phyloP scores from a whole-genome alignment of 2,113 vertebrate genomes.

The Anarhynchus alexandrinus region DNA sequence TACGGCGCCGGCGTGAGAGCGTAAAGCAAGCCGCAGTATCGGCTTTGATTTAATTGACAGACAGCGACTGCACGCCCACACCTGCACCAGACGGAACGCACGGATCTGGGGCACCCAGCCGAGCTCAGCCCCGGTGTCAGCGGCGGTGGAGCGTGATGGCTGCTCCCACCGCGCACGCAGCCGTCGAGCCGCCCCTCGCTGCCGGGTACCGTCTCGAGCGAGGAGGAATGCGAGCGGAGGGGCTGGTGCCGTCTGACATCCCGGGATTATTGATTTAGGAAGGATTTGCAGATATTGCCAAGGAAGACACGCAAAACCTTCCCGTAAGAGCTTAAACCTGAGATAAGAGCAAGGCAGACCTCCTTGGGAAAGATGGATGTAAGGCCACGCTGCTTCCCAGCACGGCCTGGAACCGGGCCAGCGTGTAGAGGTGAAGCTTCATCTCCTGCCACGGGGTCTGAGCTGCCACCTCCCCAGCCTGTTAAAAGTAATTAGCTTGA shows the following conservation, averaged over 20 bases:
- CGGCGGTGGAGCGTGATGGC: rapidly evolving
- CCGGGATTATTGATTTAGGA: neutral
- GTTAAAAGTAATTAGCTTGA: neutral
- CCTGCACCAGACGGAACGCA: rapidly evolving
- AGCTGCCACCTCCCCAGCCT: neutral
- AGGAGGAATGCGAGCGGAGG: rapidly evolving
- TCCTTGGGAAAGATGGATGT: neutral
- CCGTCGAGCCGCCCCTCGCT: neutral
- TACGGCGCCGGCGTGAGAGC: rapidly evolving
- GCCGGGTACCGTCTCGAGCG: neutral
- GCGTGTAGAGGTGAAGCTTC: neutral
- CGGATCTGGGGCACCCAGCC: neutral
- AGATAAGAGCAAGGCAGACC: neutral
- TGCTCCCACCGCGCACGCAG: neutral
- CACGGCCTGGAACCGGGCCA: neutral
- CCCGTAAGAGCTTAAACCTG: neutral
- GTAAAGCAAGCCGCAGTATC: rapidly evolving
- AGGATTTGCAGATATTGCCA: neutral
- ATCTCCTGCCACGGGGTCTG: neutral
- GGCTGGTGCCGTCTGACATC: neutral
- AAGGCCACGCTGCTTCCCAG: neutral
- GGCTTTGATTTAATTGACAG: neutral
- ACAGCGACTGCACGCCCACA: neutral
- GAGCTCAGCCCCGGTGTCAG: neutral
- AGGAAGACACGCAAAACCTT: neutral